Conservation (phyloP, 2,113 vertebrate species). For the Oryzias curvinotus region DNA sequence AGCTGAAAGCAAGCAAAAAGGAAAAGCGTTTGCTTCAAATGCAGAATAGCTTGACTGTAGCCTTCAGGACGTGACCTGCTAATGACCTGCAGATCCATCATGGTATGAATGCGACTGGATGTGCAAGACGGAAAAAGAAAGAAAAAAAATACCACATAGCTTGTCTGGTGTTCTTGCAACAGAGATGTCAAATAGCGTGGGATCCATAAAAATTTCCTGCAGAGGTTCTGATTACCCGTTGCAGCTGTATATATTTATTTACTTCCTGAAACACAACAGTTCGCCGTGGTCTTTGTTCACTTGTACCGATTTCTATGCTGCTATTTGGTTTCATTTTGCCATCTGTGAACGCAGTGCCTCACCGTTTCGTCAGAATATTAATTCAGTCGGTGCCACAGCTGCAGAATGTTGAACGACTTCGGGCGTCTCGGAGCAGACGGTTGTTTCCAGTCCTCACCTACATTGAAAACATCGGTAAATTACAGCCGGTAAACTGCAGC, state of each 20-base stretch:
- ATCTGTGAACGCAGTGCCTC: conserved; percentile 24
- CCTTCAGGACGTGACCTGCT: conserved; percentile 3
- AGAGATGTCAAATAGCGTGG: conserved; percentile 16
- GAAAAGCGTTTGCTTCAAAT: conserved; percentile 2
- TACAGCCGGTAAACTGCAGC: conserved; percentile 32
- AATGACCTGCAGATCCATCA: background rate
- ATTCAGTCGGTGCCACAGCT: conserved; percentile 22
- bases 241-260: conserved; percentile 3
- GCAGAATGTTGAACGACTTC: conserved; percentile 24
- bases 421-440: conserved; percentile 3
- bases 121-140: background rate
- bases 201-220: background rate
- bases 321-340: conserved; percentile 18
- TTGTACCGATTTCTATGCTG: conserved; percentile 4
- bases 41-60: background rate
- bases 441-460: conserved; percentile 33
- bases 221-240: conserved; percentile 37
- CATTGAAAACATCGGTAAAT: conserved; percentile 50
- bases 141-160: background rate
- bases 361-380: conserved; percentile 27
- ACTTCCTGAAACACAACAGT: background rate
- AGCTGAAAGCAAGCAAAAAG: background rate
- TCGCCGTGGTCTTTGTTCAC: conserved; percentile 1
- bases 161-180: background rate
- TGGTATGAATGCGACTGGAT: background rate